A percentile compares a stretch with the other conserved stretches of the same genome.
phyloP scores from a whole-genome alignment of 1,140 invertebrate genomes.

The Ceratina calcarata region DNA sequence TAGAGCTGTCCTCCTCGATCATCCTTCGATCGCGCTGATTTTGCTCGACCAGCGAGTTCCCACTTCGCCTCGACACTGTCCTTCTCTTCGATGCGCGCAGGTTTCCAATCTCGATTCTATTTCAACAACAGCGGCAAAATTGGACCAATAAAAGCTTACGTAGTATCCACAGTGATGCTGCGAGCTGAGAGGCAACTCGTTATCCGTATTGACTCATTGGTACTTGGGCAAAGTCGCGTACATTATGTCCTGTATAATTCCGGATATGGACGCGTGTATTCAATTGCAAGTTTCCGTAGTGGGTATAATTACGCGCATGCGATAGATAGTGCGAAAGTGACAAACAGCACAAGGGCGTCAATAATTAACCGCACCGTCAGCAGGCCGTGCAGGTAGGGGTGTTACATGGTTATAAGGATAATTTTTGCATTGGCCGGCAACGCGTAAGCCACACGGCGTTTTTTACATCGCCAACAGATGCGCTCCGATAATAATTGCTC shows the following conservation, averaged over 20 bases:
- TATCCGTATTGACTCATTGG: too few relatives aligned
- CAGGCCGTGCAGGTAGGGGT: neutral
- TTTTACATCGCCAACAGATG: conserved; percentile 60
- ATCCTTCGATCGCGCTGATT: conserved; percentile 65
- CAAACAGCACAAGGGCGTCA: conserved; percentile 3
- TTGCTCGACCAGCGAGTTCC: conserved; percentile 52
- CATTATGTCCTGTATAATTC: too few relatives aligned
- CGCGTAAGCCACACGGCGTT: conserved; percentile 11
- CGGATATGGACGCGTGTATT: too few relatives aligned
- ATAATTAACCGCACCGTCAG: conserved; percentile 35
- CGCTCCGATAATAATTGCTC: conserved; percentile 48
- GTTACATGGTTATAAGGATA: conserved; percentile 27
- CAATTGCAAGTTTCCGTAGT: too few relatives aligned
- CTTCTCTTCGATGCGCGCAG: conserved; percentile 46
- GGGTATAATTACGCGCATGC: neutral
- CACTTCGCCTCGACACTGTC: conserved; percentile 53
- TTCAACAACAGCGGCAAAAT: neutral
- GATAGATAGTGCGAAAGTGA: conserved; percentile 50
- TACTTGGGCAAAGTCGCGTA: too few relatives aligned
- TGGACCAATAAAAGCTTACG: too few relatives aligned
- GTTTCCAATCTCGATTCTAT: neutral
- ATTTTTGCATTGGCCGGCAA: conserved; percentile 38
- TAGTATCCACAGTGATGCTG: too few relatives aligned
- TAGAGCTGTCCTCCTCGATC: conserved; percentile 67
- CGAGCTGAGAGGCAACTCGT: too few relatives aligned